These are phyloP conservation scores for Drosophila chauvacae DNA, from an alignment of 1,140 invertebrate genomes.

Conservation along the genomic window DNA sequence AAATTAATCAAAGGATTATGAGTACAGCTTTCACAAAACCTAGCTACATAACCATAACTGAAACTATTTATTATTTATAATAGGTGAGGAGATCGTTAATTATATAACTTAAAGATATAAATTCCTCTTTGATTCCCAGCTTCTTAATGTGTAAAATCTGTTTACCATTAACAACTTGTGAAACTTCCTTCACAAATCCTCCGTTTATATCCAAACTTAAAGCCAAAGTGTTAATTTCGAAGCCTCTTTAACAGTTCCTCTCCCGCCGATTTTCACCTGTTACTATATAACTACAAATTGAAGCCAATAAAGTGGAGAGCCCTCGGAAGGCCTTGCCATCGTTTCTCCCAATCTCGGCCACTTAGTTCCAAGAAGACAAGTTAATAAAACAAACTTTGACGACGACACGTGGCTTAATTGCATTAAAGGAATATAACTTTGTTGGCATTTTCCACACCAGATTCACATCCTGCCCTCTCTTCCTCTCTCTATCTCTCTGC, in stretches of 20 bases:
- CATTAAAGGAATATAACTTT: constrained; percentile 63
- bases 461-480: background rate
- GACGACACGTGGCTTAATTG: constrained; percentile 74
- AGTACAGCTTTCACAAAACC: background rate
- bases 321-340: background rate
- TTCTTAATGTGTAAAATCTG: background rate
- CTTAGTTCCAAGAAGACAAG: constrained; percentile 40
- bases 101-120: background rate
- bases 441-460: constrained; percentile 46
- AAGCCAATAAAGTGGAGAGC: constrained; percentile 21
- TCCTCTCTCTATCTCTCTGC: background rate
- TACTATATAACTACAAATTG: background rate
- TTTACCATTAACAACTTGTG: background rate
- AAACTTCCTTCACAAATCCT: no score
- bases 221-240: background rate
- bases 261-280: constrained; percentile 3
- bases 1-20: background rate
- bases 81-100: background rate
- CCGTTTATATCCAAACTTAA: background rate
- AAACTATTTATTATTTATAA: background rate
- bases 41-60: background rate
- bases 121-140: background rate
- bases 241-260: background rate
- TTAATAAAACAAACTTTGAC: constrained; percentile 77
- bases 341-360: background rate